Evolutionary conservation across 2,797 vertebrate species (phyloP), one percentile per base, ranked within the genome.

Genomic region (Bucorvus abyssinicus): DNA sequence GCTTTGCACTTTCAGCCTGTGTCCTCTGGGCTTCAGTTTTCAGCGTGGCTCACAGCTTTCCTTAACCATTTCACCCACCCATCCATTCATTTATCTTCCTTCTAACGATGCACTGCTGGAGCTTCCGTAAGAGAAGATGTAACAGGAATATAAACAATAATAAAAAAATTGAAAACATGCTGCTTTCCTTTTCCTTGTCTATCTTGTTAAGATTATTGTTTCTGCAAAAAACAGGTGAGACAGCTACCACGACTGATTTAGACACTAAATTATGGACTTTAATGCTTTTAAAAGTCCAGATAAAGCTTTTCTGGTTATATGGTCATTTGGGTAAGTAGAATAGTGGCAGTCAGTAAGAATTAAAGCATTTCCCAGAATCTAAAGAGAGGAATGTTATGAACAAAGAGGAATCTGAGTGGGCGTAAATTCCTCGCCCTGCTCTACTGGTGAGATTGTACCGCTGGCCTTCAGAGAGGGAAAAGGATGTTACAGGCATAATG

Each of bases 401-500:
- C 74, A 88, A 80, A 68, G 75, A 82, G 77, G 77, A 94, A 87
- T 92, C 81, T 61, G 85, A 79, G 90, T 96, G 85, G 95, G 95
- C 0, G 85, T 94, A 40, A 89, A 90, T 82, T 90, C 87, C 74
- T 93, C 1, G 0, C 67, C n/a, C 74, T 75, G 75, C 67, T 87
- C 12, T 4, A 30, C 32, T 11, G 4, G 63, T 49, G 78, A 63
- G 63, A 90, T 95, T 77, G 0, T 93, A 95, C 91, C 86, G 86
- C 63, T 50, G 36, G 52, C 77, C 86, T 94, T 91, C 85, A 77
- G 74, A 88, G 71, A 89, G 93, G 91, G 93, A 93, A 91, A 95
- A 96, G 91, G 93, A 91, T 94, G 86, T 96, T 89, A 69, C 63
- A 84, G 83, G 83, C 93, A 60, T 88, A 88, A 95, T 82, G 56